These are phyloP conservation scores for Odontomyia ornata DNA, from an alignment of 2,888 invertebrate genomes.

Conservation along the genomic window DNA sequence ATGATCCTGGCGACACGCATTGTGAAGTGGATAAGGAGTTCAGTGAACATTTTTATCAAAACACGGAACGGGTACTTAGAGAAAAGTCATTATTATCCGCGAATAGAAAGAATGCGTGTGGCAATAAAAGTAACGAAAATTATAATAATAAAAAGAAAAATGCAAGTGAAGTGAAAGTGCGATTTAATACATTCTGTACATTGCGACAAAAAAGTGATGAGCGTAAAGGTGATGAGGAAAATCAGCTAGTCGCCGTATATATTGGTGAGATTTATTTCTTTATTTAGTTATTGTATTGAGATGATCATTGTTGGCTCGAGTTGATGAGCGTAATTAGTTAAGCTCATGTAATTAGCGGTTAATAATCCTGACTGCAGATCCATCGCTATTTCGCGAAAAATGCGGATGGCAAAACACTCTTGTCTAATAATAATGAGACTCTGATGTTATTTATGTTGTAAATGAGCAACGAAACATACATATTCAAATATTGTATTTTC, in stretches of 20 bases:
- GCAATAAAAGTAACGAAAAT: too few species aligned
- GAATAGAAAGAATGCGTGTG: too few species aligned
- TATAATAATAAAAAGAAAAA: constrained; percentile 20
- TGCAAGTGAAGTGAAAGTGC: constrained; percentile 40
- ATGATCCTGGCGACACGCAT: constrained; percentile 1
- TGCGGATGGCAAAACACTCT: too few species aligned
- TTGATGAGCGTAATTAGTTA: too few species aligned
- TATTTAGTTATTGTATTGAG: not conserved
- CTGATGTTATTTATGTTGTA: too few species aligned
- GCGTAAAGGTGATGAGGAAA: constrained; percentile 37
- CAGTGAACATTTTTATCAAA: constrained; percentile 60
- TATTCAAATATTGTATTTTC: too few species aligned
- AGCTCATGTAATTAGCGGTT: not conserved
- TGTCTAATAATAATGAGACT: too few species aligned
- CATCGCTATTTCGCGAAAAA: not conserved
- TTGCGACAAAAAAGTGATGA: constrained; percentile 33
- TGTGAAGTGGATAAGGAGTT: constrained; percentile 51
- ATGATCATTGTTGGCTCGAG: not conserved
- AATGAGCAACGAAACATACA: too few species aligned
- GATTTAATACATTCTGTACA: constrained; percentile 7
- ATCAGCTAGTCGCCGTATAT: constrained; percentile 50
- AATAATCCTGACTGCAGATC: not conserved
- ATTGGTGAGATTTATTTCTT: constrained; percentile 51
- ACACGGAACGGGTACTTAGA: constrained; percentile 50
- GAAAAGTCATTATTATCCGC: constrained; percentile 5